Percentiles rank a stretch among this genome's conserved stretches.
Evolutionary conservation across 2,888 invertebrate genomes (phyloP).

Genomic region (Pecten maximus): DNA sequence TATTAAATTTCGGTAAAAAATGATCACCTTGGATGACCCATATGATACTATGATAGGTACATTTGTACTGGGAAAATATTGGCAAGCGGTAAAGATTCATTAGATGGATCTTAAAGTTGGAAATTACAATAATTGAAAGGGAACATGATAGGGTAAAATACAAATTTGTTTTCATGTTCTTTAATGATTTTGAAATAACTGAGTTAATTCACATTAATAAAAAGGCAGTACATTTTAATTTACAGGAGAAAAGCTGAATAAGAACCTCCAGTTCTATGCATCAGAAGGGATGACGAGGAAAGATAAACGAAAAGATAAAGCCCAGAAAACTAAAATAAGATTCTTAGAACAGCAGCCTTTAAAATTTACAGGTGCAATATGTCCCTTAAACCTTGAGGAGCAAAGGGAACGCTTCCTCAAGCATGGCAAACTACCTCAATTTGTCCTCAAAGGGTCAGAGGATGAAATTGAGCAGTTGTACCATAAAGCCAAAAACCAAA

Average conservation of each 20-base stretch:
- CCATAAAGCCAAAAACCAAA: constrained; percentile 71
- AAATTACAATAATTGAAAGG: too few relatives aligned
- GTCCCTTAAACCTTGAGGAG: constrained; percentile 77
- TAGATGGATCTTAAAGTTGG: too few relatives aligned
- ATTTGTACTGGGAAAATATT: too few relatives aligned
- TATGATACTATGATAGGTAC: too few relatives aligned
- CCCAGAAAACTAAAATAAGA: constrained; percentile 48
- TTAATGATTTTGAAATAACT: too few relatives aligned
- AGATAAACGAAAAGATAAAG: constrained; percentile 1
- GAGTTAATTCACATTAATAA: too few relatives aligned
- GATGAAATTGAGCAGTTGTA: constrained; percentile 70
- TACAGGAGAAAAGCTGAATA: constrained; percentile 2
- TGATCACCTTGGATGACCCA: too few relatives aligned
- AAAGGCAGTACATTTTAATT: background rate
- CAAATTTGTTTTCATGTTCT: too few relatives aligned
- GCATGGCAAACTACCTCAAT: constrained; percentile 76
- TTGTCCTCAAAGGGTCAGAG: constrained; percentile 69
- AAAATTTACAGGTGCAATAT: constrained; percentile 67
- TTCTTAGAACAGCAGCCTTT: constrained; percentile 51
- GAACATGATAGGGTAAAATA: too few relatives aligned
- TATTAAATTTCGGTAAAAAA: too few relatives aligned
- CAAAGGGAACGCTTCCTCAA: constrained; percentile 78
- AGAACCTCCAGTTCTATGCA: constrained; percentile 3
- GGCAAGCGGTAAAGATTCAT: too few relatives aligned
- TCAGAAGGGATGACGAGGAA: constrained; percentile 24